Conservation (phyloP, 2,888 invertebrate genomes). For the Marronus borbonicus region DNA sequence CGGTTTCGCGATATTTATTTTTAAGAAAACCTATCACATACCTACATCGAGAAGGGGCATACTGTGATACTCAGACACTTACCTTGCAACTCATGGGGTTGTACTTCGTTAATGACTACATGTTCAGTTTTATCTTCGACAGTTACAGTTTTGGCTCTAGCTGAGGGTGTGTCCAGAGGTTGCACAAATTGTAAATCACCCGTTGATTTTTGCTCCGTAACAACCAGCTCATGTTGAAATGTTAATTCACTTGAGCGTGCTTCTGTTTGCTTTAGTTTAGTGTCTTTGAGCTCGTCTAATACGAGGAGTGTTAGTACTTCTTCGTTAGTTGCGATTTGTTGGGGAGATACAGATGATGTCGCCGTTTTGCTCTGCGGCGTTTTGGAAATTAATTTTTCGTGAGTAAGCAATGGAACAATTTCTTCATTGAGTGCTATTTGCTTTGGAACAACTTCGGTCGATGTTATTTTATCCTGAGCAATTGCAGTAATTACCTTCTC, state of each 20-base stretch:
- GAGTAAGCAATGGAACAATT: slow-evolving; percentile 61
- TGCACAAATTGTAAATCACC: slow-evolving; percentile 71
- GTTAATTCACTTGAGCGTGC: slow-evolving; percentile 49
- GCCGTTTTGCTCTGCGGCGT: slow-evolving; percentile 68
- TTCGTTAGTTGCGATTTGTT: slow-evolving; percentile 69
- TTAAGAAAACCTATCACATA: slow-evolving; percentile 48
- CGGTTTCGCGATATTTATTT: slow-evolving; percentile 35
- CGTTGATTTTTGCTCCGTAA: slow-evolving; percentile 71
- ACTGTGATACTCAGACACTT: slow-evolving; percentile 64
- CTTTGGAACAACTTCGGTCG: slow-evolving; percentile 69
- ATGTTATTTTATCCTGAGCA: slow-evolving; percentile 70
- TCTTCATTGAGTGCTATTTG: slow-evolving; percentile 70
- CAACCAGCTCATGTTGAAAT: slow-evolving; percentile 70
- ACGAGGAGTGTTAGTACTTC: slow-evolving; percentile 64
- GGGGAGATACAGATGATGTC: slow-evolving; percentile 68
- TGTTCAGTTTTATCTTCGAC: slow-evolving; percentile 67
- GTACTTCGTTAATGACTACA: slow-evolving; percentile 70
- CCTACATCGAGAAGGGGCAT: slow-evolving; percentile 44
- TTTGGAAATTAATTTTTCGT: slow-evolving; percentile 57
- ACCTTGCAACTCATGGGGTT: slow-evolving; percentile 71
- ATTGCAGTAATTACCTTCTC: slow-evolving; percentile 68
- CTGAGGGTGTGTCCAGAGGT: slow-evolving; percentile 67
- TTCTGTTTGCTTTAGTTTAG: slow-evolving; percentile 58
- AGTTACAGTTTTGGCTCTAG: slow-evolving; percentile 69
- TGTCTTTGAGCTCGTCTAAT: slow-evolving; percentile 57